These are phyloP conservation scores for Anthopleura xanthogrammica DNA, from an alignment of 92 coral and sea anemone genomes.

Conservation along the genomic window DNA sequence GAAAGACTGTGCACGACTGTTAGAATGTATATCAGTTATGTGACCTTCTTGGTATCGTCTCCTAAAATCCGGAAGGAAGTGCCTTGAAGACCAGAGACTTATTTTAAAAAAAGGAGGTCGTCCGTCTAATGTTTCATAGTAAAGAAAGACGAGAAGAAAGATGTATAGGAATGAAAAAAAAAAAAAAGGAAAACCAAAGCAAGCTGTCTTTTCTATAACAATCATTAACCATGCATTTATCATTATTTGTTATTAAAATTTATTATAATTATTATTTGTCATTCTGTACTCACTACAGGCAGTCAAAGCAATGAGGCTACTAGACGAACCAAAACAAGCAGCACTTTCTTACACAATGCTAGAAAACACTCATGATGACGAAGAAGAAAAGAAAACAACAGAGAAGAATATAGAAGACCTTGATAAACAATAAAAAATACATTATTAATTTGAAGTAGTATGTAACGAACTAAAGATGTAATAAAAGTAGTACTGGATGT, in stretches of 20 bases:
- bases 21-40: no score
- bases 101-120: no score
- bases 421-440: background rate
- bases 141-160: no score
- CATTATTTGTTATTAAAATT: background rate
- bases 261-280: background rate
- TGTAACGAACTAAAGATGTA: background rate
- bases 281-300: background rate
- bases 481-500: background rate
- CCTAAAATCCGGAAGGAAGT: no score
- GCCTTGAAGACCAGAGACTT: no score
- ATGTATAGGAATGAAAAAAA: no score
- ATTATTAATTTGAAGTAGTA: background rate
- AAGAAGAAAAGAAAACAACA: background rate
- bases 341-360: background rate
- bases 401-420: background rate
- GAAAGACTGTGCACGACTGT: no score
- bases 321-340: background rate
- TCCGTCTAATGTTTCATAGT: no score
- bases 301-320: constrained; percentile 2
- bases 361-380: background rate
- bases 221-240: no score
- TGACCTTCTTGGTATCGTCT: no score
- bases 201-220: no score
- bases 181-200: no score